Evolutionary conservation across 2,888 invertebrate genomes (phyloP).

Genomic region (Cephus spinipes): DNA sequence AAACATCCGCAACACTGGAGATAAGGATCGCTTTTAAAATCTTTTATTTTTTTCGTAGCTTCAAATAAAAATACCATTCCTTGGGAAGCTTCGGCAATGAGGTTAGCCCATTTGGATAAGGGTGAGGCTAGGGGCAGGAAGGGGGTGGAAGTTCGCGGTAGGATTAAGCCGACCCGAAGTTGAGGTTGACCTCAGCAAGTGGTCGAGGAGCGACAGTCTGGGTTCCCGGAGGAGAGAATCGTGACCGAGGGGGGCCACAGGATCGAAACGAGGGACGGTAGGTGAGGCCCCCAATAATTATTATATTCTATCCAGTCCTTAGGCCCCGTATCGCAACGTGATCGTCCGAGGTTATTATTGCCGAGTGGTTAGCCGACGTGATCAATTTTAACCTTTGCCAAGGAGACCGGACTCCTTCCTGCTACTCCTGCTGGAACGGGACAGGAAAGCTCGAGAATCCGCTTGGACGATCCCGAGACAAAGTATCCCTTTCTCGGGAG

Average conservation of each 20-base stretch:
- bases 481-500: background rate
- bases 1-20: background rate
- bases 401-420: background rate
- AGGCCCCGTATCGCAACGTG: slow-evolving; percentile 25
- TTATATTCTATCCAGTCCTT: slow-evolving; percentile 27
- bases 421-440: background rate
- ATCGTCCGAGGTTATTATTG: slow-evolving; percentile 30
- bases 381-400: slow-evolving; percentile 22
- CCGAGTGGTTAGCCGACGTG: slow-evolving; percentile 11
- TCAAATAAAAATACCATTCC: background rate
- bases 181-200: background rate
- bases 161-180: background rate
- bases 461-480: background rate
- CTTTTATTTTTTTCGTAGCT: background rate
- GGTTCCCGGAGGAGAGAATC: slow-evolving; percentile 24
- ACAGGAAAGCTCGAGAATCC: background rate
- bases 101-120: background rate
- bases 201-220: background rate
- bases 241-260: slow-evolving; percentile 23
- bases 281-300: slow-evolving; percentile 31
- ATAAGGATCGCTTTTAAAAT: background rate
- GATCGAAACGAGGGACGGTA: background rate
- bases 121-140: background rate
- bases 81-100: background rate
- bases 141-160: too few species aligned